Conservation (phyloP, 2,888 invertebrate species). For the Scrobipalpa costella region DNA sequence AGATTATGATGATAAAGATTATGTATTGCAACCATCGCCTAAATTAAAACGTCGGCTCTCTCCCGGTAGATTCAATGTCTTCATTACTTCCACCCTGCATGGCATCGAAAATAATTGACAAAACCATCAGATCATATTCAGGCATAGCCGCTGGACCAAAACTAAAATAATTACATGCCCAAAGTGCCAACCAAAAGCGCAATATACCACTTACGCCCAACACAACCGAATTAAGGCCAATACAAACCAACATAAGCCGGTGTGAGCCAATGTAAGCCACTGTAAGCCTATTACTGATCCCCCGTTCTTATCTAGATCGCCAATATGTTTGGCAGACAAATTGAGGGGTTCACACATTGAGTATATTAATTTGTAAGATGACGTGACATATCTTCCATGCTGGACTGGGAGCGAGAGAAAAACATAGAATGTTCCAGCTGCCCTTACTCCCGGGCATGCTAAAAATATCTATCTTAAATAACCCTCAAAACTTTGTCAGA, state of each 20-base stretch:
- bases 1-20: neutral
- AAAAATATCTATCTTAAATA: too few species aligned
- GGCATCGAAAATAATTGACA: neutral
- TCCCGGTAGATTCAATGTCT: too few species aligned
- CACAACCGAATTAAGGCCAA: slow-evolving; percentile 13
- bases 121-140: neutral
- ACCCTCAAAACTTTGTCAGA: too few species aligned
- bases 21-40: neutral
- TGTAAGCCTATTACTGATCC: slow-evolving; percentile 31
- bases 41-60: too few species aligned
- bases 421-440: too few species aligned
- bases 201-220: slow-evolving; percentile 22
- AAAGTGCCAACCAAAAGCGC: slow-evolving; percentile 13
- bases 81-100: neutral
- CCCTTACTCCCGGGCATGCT: too few species aligned
- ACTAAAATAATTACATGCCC: neutral
- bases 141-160: neutral
- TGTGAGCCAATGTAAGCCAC: slow-evolving; percentile 31
- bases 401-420: too few species aligned
- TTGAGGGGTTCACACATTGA: slow-evolving; percentile 24
- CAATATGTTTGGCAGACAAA: slow-evolving; percentile 32
- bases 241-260: slow-evolving; percentile 30
- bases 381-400: neutral
- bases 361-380: slow-evolving; percentile 19
- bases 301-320: slow-evolving; percentile 34